Percentiles rank a stretch among this genome's conserved stretches.
Evolutionary conservation across 2,888 invertebrate genomes (phyloP).

Genomic region (Rhyacophila evoluta): DNA sequence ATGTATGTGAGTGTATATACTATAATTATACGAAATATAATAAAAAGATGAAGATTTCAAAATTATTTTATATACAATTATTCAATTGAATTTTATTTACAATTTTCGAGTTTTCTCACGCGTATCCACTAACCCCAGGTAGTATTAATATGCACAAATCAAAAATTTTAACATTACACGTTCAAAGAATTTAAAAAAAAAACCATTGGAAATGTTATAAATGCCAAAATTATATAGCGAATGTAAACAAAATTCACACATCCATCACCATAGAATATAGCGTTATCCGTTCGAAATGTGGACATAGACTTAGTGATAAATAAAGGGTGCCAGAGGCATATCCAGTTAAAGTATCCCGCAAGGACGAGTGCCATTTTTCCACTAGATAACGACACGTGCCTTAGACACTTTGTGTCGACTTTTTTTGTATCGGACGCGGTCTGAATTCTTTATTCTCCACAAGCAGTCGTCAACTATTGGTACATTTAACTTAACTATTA

Average conservation of each 20-base stretch:
- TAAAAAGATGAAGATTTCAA: no score
- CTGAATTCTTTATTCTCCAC: constrained; percentile 32
- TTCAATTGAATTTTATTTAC: no score
- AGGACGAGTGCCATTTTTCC: constrained; percentile 29
- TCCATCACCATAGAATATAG: background rate
- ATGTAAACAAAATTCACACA: background rate
- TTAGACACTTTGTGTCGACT: constrained; percentile 23
- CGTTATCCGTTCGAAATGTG: background rate
- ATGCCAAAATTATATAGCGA: background rate
- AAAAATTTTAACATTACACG: no score
- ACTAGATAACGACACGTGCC: constrained; percentile 28
- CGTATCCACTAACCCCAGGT: no score
- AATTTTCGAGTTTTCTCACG: no score
- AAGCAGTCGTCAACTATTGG: background rate
- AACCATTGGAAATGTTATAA: no score
- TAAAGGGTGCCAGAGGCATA: background rate
- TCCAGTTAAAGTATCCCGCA: constrained; percentile 14
- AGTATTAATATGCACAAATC: no score
- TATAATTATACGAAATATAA: no score
- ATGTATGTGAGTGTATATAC: no score
- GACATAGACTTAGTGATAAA: constrained; percentile 14
- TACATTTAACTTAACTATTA: no score
- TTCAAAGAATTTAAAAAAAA: no score
- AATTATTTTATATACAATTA: no score
- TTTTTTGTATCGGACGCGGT: constrained; percentile 38